phyloP scores from a whole-genome alignment of 1,140 invertebrate species.

The Leptopilina clavipes region DNA sequence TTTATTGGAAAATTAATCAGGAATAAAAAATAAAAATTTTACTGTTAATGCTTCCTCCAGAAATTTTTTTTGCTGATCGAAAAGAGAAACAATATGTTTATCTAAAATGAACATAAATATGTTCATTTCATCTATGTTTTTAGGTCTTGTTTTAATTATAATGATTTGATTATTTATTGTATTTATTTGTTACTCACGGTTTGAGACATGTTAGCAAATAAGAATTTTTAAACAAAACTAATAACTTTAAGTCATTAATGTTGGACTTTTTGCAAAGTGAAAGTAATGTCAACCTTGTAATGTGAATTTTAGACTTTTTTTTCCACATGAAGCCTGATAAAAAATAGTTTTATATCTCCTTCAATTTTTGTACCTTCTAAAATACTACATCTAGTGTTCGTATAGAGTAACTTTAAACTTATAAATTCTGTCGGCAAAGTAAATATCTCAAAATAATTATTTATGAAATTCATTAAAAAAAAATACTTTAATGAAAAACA shows the following conservation, averaged over 20 bases:
- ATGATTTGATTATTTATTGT: no score
- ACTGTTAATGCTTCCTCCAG: no score
- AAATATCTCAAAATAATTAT: background rate
- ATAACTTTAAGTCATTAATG: background rate
- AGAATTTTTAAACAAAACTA: background rate
- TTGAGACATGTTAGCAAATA: background rate
- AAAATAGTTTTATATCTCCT: background rate
- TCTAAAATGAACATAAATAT: no score
- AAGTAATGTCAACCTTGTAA: constrained; percentile 12
- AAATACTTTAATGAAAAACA: no score
- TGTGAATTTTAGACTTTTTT: background rate
- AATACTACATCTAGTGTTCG: constrained; percentile 19
- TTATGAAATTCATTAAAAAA: background rate
- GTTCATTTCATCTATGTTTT: no score
- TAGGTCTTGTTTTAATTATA: no score
- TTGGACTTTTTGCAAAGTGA: background rate
- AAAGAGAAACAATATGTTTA: no score
- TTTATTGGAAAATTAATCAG: no score
- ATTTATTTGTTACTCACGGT: background rate
- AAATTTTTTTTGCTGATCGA: no score
- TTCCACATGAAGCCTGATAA: background rate
- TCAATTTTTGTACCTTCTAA: background rate
- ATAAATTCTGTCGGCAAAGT: constrained; percentile 21
- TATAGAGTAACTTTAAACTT: background rate
- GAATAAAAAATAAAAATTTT: no score